Evolutionary conservation across 2,797 vertebrate genomes (phyloP), one percentile per base, ranked within the genome.

Genomic region (Ammospiza maritima): DNA sequence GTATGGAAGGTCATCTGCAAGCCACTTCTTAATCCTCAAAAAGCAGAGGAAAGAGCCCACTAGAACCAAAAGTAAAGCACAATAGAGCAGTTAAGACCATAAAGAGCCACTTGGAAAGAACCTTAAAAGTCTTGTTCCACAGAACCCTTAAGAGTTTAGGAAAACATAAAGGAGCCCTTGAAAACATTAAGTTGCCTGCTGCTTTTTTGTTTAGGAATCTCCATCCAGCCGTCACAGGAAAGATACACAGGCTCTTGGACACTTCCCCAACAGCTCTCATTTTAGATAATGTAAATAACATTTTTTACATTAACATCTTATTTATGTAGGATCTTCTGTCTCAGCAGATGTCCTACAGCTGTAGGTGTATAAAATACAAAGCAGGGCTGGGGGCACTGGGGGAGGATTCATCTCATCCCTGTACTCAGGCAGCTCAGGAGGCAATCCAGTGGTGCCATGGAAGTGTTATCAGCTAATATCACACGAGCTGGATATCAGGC

Each of bases 211-310:
- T 94, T 94, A 82, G 88, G 44, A 92, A 51, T 85, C 73, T 94
- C 81, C 64, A 71, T 57, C 70, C 70, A 95, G 84, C 84, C 53
- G 0, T 91, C 84, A 79, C 64, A 66, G 61, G 84, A 81, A 97
- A 95, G 90, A 95, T 85, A 93, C 88, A 94, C 91, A 95, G 85
- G 61, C 81, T 71, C 83, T 93, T 89, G 83, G 95, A 96, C 3
- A 0, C 80, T 87, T 93, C 88, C 72, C 83, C 88, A 94, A 75
- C 87, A 79, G 85, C 50, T 93, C 87, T 92, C 80, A 36, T 77
- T 93, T 95, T 91, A 95, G 85, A 83, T 92, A 96, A 95, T 88
- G 92, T 96, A 97, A 96, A 97, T 96, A 96, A 95, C 64, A 88
- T 95, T 94, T 96, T 96, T 97, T 94, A 95, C 82, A 94, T 79